Evolutionary conservation across 2,113 vertebrate species (phyloP), one percentile per base, ranked within the genome.

Genomic region (Elaphurus davidianus): DNA sequence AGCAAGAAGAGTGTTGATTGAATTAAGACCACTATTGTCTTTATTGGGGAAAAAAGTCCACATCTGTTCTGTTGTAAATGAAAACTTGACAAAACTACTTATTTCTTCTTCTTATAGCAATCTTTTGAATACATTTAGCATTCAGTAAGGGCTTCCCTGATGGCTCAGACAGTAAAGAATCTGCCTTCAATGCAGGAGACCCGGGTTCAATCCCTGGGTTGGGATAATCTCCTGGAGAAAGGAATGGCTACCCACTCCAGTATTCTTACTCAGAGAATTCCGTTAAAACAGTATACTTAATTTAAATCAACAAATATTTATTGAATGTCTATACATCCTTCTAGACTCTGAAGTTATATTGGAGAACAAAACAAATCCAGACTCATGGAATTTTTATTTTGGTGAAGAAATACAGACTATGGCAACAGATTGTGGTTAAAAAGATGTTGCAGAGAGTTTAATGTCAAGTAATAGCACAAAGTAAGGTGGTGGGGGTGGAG

Each of bases 71-170:
- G 9, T 21, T 59, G 4, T 30, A n/a, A 82, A 92, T 57, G 3
- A 74, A 52, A 84, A 74, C 28, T 52, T 43, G 6, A 6, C 76
- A 87, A 94, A 3, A 10, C 1, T 78, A 64, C 55, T 67, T 87
- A 60, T 78, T 87, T 82, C 33, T 78, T 96, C 21, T 82, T 93
- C 71, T 83, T 86, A 78, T 47, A 91, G 30, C 9, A 88, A 17
- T 64, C 9, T 78, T 25, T 47, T 67, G 13, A 92, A 81, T 95
- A 74, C 40, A 60, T 45, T 74, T 60, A 95, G 30, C 71, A 45
- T 21, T 67, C 33, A 30, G 1, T 67, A 47, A 89, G 33, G 40
- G 23, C 6, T 76, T 76, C 40, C 71, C 40, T 27, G 12, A 23
- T 43, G 71, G 71, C 71, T 27, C 40, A 76, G 40, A 43, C 36